Evolutionary conservation across 2,113 vertebrate genomes (phyloP), one percentile per base, ranked within the genome.

Genomic region (Oncorhynchus kisutch): DNA sequence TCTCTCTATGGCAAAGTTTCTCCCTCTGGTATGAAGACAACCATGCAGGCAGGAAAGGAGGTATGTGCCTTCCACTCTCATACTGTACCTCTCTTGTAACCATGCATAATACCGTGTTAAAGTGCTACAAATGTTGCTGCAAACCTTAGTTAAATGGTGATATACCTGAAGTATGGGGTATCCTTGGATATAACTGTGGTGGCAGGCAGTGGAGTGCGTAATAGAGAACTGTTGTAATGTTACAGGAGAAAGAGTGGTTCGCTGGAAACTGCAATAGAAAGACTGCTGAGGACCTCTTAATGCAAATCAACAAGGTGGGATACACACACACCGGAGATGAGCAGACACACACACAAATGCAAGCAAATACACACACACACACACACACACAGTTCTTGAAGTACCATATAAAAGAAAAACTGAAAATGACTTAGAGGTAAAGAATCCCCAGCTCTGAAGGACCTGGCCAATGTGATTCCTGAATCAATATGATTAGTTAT

Each of bases 171-270:
- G 18, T 62, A 20, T 25, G 22, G 22, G 69, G 39, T 71, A 45
- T 25, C 7, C 13, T 6, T 34, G 69, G 60, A 54, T 66, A 59
- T 11, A 24, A n/a, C 18, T 65, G n/a, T 48, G 13, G 31, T 20
- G 24, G 24, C 74, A 54, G 51, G 13, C 51, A 54, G 14, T 16
- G 51, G 14, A 54, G 51, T 4, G 51, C 5, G 4, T 22, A 7
- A 45, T 45, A 24, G 24, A 60, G 20, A 25, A 64, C 22, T 67
- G 25, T 67, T 25, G 24, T 67, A 16, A 16, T 67, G 22, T 67
- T 89, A 48, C 85, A 91, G 88, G 87, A 75, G 54, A 93, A 87
- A 81, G 90, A 94, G 0, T 96, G 95, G 95, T 96, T 94, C 82
- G 92, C 94, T 20, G 93, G 85, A 39, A 87, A 87, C 70, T 93